phyloP scores from a whole-genome alignment of 53 echinoderm and acorn worm species.

The Crossaster papposus region DNA sequence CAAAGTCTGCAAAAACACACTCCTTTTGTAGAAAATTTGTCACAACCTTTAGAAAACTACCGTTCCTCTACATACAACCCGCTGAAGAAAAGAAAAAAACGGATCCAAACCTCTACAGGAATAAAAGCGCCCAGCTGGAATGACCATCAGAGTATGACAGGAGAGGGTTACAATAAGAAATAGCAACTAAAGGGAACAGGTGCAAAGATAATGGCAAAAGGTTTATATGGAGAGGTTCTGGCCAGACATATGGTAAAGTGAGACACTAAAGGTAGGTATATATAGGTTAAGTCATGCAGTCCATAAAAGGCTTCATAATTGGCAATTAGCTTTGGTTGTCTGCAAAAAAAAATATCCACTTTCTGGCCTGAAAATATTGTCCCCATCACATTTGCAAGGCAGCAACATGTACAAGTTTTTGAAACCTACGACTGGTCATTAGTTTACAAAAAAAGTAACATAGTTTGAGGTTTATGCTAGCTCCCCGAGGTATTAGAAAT shows the following conservation, averaged over 20 bases:
- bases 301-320: background rate
- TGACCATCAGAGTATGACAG: background rate
- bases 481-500: too few relatives aligned
- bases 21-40: background rate
- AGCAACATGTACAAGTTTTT: too few relatives aligned
- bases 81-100: background rate
- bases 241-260: constrained; percentile 7
- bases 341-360: too few relatives aligned
- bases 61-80: background rate
- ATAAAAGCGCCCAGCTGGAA: constrained; percentile 5
- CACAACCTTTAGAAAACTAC: background rate
- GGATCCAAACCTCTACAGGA: background rate
- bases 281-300: background rate
- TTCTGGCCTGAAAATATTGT: too few relatives aligned
- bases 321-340: background rate
- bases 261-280: background rate
- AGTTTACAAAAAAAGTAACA: too few relatives aligned
- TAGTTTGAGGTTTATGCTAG: too few relatives aligned
- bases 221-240: constrained; percentile 6
- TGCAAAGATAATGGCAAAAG: background rate
- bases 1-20: background rate
- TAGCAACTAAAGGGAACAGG: constrained; percentile 1
- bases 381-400: too few relatives aligned
- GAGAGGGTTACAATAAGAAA: background rate
- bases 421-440: too few relatives aligned